Evolutionary conservation across 2,113 vertebrate genomes (phyloP), one percentile per base, ranked within the genome.

Genomic region (Petromus typicus): DNA sequence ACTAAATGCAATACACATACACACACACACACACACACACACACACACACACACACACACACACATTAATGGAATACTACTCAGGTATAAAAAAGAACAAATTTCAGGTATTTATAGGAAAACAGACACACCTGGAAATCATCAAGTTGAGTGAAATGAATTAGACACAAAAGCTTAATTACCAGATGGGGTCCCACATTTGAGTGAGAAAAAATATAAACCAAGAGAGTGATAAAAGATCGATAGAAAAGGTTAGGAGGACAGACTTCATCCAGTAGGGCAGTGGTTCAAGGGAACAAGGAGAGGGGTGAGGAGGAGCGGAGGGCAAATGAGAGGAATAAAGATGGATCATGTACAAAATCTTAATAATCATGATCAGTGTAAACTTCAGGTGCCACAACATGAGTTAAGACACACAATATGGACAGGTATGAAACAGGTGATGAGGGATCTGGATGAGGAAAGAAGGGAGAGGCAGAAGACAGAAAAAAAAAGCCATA

Each of bases 361-460:
- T 13, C 63, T 18, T 20, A 8, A 34, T 5, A 69, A 5, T 5
- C 14, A 30, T 14, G 3, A 16, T 66, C 63, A 16, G 30, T 16
- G 63, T 34, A 32, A 66, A 34, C 63, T 16, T 5, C 16, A 66
- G 9, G 30, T 34, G 32, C 63, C 32, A 6, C 4, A 16, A 16
- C 63, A 66, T 34, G 34, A 17, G n/a, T 20, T n/a, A 69, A 37
- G 12, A 7, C 63, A 69, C 18, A 69, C 20, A 37, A 17, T 69
- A 3, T 40, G 1, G 0, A 18, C 32, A 18, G 63, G 34, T n/a
- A 6, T 18, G 34, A 30, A 67, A 3, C 0, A 34, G 13, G 32
- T 34, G 64, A 5, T 3, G 1, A 14, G 32, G 64, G 64, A 67
- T 7, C 32, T 5, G 3, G 64, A 67, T 32, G 64, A 34, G 64